These are phyloP conservation scores for Eurytemora carolleeae DNA, from an alignment of 1,140 invertebrate species.

Conservation along the genomic window DNA sequence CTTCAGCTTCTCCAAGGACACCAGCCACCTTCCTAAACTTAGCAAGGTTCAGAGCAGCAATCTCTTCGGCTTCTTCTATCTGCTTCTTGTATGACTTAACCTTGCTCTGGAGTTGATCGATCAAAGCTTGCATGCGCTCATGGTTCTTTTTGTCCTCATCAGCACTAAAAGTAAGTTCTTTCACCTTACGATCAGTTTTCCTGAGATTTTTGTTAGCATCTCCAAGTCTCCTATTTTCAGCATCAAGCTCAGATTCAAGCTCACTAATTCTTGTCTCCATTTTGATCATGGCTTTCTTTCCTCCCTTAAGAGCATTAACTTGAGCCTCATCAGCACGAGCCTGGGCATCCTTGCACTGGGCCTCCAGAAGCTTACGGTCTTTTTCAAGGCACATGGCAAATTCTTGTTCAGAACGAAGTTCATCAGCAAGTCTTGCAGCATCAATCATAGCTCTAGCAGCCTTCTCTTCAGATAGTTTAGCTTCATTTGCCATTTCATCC, in stretches of 20 bases:
- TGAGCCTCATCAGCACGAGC: constrained; percentile 39
- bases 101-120: constrained; percentile 97
- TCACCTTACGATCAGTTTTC: constrained; percentile 82
- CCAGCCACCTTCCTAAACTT: constrained; percentile 48
- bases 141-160: constrained; percentile 95
- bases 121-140: constrained; percentile 88
- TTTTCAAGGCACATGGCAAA: constrained; percentile 95
- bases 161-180: constrained; percentile 42
- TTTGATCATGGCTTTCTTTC: constrained; percentile 91
- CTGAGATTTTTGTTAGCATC: constrained; percentile 88
- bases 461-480: constrained; percentile 30
- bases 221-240: constrained; percentile 88
- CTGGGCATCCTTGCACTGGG: constrained; percentile 94
- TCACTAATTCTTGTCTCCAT: constrained; percentile 83
- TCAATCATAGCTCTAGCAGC: constrained; percentile 79
- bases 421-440: constrained; percentile 85
- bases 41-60: too few relatives aligned
- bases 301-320: constrained; percentile 73
- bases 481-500: constrained; percentile 35
- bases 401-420: constrained; percentile 93
- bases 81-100: too few relatives aligned
- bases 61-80: too few relatives aligned
- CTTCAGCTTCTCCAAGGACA: constrained; percentile 42
- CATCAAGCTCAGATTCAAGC: constrained; percentile 89
- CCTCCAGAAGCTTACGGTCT: constrained; percentile 84